These are phyloP conservation scores for Tetramorium alpestre DNA, from an alignment of 1,140 invertebrate species.

Conservation along the genomic window DNA sequence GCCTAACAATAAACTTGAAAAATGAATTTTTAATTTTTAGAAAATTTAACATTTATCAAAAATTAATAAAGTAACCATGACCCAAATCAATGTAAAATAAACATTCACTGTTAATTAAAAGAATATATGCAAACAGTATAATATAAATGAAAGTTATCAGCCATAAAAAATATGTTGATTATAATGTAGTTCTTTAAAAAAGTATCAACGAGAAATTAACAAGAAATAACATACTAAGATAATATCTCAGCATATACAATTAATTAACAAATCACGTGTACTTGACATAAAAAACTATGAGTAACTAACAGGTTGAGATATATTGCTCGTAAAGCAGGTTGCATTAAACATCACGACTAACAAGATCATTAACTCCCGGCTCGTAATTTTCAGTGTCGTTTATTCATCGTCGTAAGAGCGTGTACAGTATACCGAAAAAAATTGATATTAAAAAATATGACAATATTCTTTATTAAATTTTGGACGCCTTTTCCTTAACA, in stretches of 20 bases:
- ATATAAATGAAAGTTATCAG: neutral
- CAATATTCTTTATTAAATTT: neutral
- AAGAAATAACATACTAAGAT: neutral
- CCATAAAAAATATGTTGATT: neutral
- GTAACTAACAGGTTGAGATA: constrained; percentile 9
- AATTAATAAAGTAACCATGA: constrained; percentile 15
- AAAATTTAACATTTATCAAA: neutral
- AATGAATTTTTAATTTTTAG: neutral
- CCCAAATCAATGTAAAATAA: neutral
- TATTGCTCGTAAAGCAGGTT: constrained; percentile 34
- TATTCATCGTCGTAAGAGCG: neutral
- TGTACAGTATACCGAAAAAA: neutral
- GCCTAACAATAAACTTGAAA: neutral
- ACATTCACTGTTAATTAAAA: neutral
- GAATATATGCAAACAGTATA: neutral
- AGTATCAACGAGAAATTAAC: neutral
- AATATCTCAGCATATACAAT: neutral
- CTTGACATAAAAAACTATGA: neutral
- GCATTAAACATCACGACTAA: constrained; percentile 38
- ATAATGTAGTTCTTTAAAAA: neutral
- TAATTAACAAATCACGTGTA: constrained; percentile 6
- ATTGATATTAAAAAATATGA: neutral
- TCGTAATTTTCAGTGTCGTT: constrained; percentile 27
- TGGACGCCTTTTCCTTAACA: neutral
- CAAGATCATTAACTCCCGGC: constrained; percentile 30